Conservation (phyloP, 2,797 vertebrate species). For the Eurystomus glaucurus region DNA sequence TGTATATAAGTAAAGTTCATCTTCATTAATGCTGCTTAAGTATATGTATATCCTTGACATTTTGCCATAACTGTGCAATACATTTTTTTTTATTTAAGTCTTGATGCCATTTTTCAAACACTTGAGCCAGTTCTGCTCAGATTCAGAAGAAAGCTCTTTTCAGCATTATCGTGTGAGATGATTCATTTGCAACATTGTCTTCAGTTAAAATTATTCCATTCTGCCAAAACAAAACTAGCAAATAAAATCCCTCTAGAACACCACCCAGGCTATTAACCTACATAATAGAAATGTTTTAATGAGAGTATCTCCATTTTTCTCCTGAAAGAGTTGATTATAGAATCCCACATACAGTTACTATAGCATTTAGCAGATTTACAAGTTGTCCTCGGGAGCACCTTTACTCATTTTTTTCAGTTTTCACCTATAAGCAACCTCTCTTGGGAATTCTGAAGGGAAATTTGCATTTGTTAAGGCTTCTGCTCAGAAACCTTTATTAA, state of each 20-base stretch:
- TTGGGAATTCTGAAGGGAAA: constrained; percentile 28
- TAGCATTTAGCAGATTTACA: constrained; percentile 10
- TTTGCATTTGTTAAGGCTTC: constrained; percentile 61
- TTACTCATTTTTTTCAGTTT: background rate
- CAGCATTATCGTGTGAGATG: background rate
- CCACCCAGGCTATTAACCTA: background rate
- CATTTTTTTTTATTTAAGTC: constrained; percentile 43
- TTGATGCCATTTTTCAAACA: background rate
- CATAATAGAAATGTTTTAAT: background rate
- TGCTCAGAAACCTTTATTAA: background rate
- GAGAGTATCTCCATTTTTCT: background rate
- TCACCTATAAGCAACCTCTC: constrained; percentile 14
- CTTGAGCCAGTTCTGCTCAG: background rate
- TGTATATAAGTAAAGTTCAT: constrained; percentile 22
- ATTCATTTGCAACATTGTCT: background rate
- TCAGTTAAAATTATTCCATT: constrained; percentile 8
- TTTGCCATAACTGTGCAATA: background rate
- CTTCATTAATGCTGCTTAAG: constrained; percentile 26
- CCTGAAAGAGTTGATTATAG: background rate
- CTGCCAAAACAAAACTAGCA: constrained; percentile 2
- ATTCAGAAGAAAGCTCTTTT: background rate
- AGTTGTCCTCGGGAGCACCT: background rate
- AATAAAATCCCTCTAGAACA: constrained; percentile 16
- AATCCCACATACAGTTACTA: background rate
- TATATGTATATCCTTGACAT: constrained; percentile 35